Evolutionary conservation across 1,140 invertebrate species (phyloP), one percentile per base, ranked within the genome.

Genomic region (Frieseomelitta varia): DNA sequence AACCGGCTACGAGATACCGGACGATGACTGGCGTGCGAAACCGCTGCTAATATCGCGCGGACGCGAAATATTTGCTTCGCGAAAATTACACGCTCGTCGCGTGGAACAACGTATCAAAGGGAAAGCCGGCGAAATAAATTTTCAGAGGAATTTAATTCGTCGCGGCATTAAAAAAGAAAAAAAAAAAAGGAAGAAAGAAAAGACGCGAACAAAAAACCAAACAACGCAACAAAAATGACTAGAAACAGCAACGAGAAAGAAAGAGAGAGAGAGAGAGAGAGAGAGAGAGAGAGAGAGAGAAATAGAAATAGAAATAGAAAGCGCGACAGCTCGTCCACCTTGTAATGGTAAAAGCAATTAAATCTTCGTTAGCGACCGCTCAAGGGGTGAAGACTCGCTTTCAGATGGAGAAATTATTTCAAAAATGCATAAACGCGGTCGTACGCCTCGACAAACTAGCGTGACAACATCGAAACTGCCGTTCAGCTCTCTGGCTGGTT

Each of bases 141-240:
- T 84, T 27, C 81, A 84, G 67, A 79, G 81, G 81, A 84, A 84
- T 84, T 84, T 84, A 58, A 84, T 84, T 71, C 76, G 56, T 55
- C 12, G 63, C 27, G 17, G 39, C 14, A 58, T 72, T 58, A 80
- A 71, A 69, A 79, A 55, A 69, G 34, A 27, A 30, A 53, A 15
- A 34, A n/a, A 34, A 15, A n/a, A n/a, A n/a, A 10, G 12, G 21
- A 24, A 55, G 11, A 6, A 24, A 21, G 47, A 12, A 4, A 47
- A 71, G 24, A 71, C 15, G 39, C 11, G 39, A 27, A 53, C 12
- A 53, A 73, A 27, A 47, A 12, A 17, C 71, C 34, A 61, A 76
- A 76, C 63, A 65, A 76, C 55, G 27, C 15, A 30, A 30, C 63
- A 65, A 51, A 74, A 51, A 56, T 10, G 14, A 73, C 17, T 34